Conservation (phyloP, 2,888 invertebrate species). For the Pristionchus maxplancki region DNA sequence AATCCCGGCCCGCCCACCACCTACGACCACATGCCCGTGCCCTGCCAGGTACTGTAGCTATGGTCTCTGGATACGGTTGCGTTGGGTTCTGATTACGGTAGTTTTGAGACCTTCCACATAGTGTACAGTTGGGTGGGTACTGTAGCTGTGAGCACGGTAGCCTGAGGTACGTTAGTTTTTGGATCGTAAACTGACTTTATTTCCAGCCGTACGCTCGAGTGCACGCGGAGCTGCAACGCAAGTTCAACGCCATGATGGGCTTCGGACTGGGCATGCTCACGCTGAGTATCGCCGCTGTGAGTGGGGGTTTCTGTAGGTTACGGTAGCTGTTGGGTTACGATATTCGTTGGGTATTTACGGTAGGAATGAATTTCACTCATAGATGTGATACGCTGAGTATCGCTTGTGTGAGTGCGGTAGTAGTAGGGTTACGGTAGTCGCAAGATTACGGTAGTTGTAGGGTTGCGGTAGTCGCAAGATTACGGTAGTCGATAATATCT, state of each 20-base stretch:
- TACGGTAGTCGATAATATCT: background rate
- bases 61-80: background rate
- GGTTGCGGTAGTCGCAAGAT: background rate
- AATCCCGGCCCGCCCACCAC: slow-evolving; percentile 57
- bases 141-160: background rate
- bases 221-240: slow-evolving; percentile 55
- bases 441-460: background rate
- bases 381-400: too few relatives aligned
- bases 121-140: background rate
- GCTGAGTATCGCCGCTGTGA: slow-evolving; percentile 28
- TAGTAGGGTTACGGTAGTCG: background rate
- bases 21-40: slow-evolving; percentile 56
- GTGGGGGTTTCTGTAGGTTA: background rate
- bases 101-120: background rate
- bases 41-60: background rate
- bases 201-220: slow-evolving; percentile 54
- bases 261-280: slow-evolving; percentile 47
- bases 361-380: too few relatives aligned
- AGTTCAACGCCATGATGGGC: slow-evolving; percentile 55
- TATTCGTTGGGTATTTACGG: background rate
- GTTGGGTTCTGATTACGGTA: background rate
- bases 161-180: background rate
- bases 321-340: background rate
- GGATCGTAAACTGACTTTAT: background rate
- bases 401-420: too few relatives aligned